phyloP scores from a whole-genome alignment of 1,140 invertebrate species.

The Aphelenchoides avenae region DNA sequence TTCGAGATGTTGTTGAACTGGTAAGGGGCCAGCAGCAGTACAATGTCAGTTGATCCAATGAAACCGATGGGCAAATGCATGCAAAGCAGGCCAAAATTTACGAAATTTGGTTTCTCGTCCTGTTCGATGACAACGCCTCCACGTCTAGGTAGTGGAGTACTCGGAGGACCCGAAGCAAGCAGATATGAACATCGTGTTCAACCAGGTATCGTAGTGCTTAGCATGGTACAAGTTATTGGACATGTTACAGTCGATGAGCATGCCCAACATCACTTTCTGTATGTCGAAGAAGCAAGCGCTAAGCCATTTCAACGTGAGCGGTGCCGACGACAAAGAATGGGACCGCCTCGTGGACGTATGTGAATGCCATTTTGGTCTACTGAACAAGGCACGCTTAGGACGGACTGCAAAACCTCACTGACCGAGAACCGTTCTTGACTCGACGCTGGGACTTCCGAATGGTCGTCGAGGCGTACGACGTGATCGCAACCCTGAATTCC shows the following conservation, averaged over 20 bases:
- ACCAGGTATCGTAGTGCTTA: too few relatives aligned
- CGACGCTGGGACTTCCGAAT: constrained; percentile 30
- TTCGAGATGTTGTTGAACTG: constrained; percentile 14
- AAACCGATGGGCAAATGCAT: not conserved
- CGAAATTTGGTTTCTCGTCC: not conserved
- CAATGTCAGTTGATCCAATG: not conserved
- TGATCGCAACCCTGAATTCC: constrained; percentile 34
- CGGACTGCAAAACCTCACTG: constrained; percentile 24
- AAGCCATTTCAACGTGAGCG: constrained; percentile 37
- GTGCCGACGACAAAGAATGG: constrained; percentile 13
- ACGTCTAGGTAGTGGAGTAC: constrained; percentile 12
- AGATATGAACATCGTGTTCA: constrained; percentile 32
- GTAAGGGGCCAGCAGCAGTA: not conserved
- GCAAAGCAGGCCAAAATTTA: not conserved
- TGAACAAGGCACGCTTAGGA: constrained; percentile 16
- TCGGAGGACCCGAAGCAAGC: constrained; percentile 23
- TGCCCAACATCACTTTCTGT: constrained; percentile 37
- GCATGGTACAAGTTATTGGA: too few relatives aligned
- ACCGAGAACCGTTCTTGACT: constrained; percentile 25
- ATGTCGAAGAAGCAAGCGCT: constrained; percentile 38
- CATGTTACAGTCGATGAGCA: constrained; percentile 29
- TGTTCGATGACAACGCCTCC: not conserved
- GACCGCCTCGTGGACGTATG: constrained; percentile 18
- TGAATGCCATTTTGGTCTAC: not conserved
- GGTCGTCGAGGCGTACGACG: constrained; percentile 36